Conservation (phyloP, 2,888 invertebrate genomes). For the Linnaemya tessellans region DNA sequence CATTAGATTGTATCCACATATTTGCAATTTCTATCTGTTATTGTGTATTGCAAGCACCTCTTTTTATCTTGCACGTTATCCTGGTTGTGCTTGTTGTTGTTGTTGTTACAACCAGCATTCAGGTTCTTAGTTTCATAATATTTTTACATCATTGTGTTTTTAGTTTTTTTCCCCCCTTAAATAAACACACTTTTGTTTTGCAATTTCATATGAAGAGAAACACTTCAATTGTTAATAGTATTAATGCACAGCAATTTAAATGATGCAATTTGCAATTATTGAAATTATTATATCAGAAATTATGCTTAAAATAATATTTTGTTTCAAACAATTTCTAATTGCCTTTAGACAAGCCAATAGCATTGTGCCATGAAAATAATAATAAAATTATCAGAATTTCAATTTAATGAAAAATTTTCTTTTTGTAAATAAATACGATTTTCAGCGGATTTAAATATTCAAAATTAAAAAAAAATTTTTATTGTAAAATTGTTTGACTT, state of each 20-base stretch:
- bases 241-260: neutral
- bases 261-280: neutral
- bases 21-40: conserved; percentile 36
- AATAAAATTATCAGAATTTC: too few relatives aligned
- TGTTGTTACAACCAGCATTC: conserved; percentile 40
- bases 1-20: conserved; percentile 25
- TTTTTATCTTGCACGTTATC: conserved; percentile 42
- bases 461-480: too few relatives aligned
- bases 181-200: neutral
- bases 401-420: too few relatives aligned
- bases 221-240: neutral
- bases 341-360: too few relatives aligned
- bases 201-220: neutral
- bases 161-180: conserved; percentile 2
- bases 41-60: conserved; percentile 54
- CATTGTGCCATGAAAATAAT: too few relatives aligned
- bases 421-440: too few relatives aligned
- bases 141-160: neutral
- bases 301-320: too few relatives aligned
- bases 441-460: too few relatives aligned
- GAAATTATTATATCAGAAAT: too few relatives aligned
- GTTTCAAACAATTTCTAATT: too few relatives aligned
- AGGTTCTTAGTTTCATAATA: neutral
- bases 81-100: conserved; percentile 47
- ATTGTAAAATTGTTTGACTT: conserved; percentile 73